Evolutionary conservation across 2,797 vertebrate species (phyloP).

Genomic region (Pseudochirops cupreus): DNA sequence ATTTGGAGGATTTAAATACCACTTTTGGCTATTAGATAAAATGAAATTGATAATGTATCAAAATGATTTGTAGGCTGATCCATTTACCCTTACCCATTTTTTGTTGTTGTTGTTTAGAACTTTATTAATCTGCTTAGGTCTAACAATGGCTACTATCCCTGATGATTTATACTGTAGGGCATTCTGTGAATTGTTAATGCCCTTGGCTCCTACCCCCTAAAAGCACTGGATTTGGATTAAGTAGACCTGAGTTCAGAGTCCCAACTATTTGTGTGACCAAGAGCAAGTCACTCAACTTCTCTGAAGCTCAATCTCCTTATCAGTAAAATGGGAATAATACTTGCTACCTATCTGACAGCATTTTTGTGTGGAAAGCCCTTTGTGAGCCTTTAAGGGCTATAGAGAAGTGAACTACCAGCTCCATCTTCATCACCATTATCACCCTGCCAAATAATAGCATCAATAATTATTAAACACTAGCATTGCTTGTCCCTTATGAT

Average conservation of each 20-base stretch:
- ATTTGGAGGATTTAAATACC: not conserved
- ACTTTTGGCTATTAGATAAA: not conserved
- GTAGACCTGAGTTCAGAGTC: not conserved
- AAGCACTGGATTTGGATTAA: not conserved
- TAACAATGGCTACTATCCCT: not conserved
- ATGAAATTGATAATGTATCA: not conserved
- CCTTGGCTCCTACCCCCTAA: not conserved
- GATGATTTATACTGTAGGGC: not conserved
- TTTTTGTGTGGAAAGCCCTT: not conserved
- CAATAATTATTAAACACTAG: not conserved
- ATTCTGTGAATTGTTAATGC: not conserved
- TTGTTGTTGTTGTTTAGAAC: not conserved
- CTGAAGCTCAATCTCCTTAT: not conserved
- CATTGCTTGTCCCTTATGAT: not conserved
- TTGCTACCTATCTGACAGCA: not conserved
- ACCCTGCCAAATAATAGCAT: not conserved
- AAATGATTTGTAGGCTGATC: not conserved
- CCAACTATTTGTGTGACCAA: not conserved
- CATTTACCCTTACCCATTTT: not conserved
- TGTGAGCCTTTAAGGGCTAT: not conserved
- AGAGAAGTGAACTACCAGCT: not conserved
- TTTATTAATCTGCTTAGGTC: not conserved
- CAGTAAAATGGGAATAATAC: not conserved
- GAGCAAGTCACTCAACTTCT: not conserved
- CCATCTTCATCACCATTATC: not conserved